Percentiles rank a stretch among this genome's conserved stretches.
Conservation (phyloP, 2,888 invertebrate genomes). For the Maniola hyperantus region DNA sequence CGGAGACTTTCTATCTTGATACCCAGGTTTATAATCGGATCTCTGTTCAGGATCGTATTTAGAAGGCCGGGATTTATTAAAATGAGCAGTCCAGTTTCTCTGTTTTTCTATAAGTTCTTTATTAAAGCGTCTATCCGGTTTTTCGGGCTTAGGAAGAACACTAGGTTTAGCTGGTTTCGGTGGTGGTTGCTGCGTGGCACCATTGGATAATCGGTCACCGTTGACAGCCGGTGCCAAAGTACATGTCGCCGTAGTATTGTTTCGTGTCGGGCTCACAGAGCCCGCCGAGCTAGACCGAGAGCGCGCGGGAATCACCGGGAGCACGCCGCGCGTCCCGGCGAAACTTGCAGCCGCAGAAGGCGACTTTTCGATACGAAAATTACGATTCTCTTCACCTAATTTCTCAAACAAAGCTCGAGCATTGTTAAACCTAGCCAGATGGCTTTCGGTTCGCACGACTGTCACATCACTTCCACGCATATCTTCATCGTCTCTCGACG, state of each 20-base stretch:
- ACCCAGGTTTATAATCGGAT: constrained; percentile 62
- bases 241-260: constrained; percentile 80
- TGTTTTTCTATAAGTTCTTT: constrained; percentile 95
- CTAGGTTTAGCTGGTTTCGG: constrained; percentile 80
- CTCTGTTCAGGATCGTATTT: constrained; percentile 65
- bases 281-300: constrained; percentile 87
- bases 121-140: constrained; percentile 91
- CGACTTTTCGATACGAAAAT: constrained; percentile 83
- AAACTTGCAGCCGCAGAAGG: constrained; percentile 80
- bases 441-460: constrained; percentile 93
- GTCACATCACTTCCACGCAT: constrained; percentile 84
- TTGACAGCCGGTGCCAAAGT: constrained; percentile 65
- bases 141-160: constrained; percentile 88
- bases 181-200: constrained; percentile 72
- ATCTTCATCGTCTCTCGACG: constrained; percentile 81
- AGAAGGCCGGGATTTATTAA: constrained; percentile 88
- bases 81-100: constrained; percentile 96
- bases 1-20: constrained; percentile 69
- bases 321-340: constrained; percentile 80
- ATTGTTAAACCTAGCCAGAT: constrained; percentile 95
- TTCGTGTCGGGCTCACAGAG: constrained; percentile 81
- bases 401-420: constrained; percentile 96
- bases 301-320: constrained; percentile 78
- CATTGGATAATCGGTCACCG: constrained; percentile 72
- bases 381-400: constrained; percentile 88